A percentile compares a stretch with the other conserved stretches of the same genome.
Evolutionary conservation across 2,797 vertebrate genomes (phyloP).

Genomic region (Octomys mimax): DNA sequence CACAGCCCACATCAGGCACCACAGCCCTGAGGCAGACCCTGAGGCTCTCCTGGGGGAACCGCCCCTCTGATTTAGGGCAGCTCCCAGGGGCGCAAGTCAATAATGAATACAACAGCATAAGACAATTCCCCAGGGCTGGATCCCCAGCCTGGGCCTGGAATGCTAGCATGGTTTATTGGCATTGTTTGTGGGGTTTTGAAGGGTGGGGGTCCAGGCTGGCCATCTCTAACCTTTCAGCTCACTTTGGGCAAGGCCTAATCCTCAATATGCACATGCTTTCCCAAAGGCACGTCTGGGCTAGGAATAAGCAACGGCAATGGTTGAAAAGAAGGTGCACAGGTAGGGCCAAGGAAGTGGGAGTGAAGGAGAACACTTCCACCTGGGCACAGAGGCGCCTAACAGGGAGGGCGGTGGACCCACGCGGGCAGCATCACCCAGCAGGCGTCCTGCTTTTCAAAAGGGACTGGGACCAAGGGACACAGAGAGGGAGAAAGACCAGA

Average conservation of each 20-base stretch:
- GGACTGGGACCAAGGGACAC: neutral
- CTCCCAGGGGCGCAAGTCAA: neutral
- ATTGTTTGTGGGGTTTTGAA: neutral
- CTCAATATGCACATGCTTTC: neutral
- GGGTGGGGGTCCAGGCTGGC: neutral
- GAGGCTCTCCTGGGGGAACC: fast-evolving
- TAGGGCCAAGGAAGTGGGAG: fast-evolving
- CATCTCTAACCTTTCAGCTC: neutral
- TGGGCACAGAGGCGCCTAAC: fast-evolving
- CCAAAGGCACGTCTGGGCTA: neutral
- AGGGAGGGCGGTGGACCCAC: no score
- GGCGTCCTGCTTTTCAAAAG: neutral
- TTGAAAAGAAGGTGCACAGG: fast-evolving
- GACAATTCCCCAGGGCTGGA: fast-evolving
- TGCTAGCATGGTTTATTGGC: no score
- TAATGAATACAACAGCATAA: neutral
- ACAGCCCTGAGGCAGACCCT: fast-evolving
- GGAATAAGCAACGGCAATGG: fast-evolving
- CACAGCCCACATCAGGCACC: fast-evolving
- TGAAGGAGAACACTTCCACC: fast-evolving
- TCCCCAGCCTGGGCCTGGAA: fast-evolving
- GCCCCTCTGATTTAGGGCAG: fast-evolving
- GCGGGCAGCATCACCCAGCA: neutral
- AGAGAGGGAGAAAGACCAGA: neutral
- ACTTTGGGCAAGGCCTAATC: neutral